Percentiles rank a stretch among this genome's conserved stretches.
Conservation (phyloP, 2,113 vertebrate genomes). For the Bubo bubo region DNA sequence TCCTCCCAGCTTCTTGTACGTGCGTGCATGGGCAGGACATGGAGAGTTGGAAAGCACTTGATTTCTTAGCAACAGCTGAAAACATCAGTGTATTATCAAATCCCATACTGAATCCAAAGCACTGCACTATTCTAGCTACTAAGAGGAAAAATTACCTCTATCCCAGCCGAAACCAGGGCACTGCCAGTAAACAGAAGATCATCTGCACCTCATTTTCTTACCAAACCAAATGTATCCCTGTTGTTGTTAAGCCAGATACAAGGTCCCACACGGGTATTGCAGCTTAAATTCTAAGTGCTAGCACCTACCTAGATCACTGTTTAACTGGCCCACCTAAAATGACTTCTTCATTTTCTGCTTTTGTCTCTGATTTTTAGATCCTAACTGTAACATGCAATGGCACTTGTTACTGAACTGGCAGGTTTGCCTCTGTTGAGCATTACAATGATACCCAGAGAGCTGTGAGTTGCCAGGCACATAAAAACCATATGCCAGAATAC, state of each 20-base stretch:
- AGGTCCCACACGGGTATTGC: rapidly evolving
- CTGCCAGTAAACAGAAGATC: neutral
- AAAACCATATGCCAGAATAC: rapidly evolving
- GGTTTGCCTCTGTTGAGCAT: rapidly evolving
- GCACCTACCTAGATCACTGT: no score
- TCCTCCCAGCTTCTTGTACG: no score
- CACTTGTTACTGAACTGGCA: neutral
- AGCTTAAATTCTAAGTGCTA: neutral
- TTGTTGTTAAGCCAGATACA: rapidly evolving
- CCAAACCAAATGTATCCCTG: neutral
- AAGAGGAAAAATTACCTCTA: no score
- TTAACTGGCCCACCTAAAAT: neutral
- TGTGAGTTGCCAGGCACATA: rapidly evolving
- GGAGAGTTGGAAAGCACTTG: no score
- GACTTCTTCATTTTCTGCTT: neutral
- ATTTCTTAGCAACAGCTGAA: no score
- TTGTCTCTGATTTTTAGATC: neutral
- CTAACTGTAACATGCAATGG: rapidly evolving
- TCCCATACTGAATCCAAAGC: no score
- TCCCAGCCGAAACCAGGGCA: neutral
- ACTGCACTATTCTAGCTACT: no score
- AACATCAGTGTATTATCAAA: no score
- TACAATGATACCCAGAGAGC: rapidly evolving
- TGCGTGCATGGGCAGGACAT: no score
- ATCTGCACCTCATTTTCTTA: neutral